These are phyloP conservation scores for Otolemur crassicaudatus DNA, from an alignment of 2,797 vertebrate species.

Conservation along the genomic window DNA sequence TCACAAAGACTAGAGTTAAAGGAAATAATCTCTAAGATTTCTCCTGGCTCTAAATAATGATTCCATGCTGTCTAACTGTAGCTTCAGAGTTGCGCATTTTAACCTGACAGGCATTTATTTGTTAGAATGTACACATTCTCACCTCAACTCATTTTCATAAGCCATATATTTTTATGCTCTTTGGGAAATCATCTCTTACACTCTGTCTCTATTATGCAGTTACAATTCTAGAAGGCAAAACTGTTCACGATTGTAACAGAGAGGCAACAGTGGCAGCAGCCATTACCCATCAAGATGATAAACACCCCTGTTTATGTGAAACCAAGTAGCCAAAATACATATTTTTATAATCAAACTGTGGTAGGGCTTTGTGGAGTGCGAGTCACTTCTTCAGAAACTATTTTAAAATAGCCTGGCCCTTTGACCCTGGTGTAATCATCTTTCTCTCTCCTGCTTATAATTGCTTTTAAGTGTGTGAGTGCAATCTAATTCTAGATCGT, in stretches of 20 bases:
- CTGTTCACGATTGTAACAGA: neutral
- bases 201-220: neutral
- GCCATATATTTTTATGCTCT: neutral
- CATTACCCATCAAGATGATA: conserved; percentile 4
- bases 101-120: neutral
- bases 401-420: conserved; percentile 26
- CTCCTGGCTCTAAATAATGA: neutral
- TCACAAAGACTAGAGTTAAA: neutral
- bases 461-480: conserved; percentile 29
- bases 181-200: conserved; percentile 42
- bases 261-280: neutral
- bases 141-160: conserved; percentile 12
- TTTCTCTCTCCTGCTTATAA: conserved; percentile 28
- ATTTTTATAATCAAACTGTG: conserved; percentile 21
- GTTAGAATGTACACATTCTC: neutral
- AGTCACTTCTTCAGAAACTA: neutral
- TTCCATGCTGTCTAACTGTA: neutral
- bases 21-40: neutral
- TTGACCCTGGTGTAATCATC: neutral
- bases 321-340: neutral
- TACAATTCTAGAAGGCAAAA: conserved; percentile 34
- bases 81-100: neutral
- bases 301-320: conserved; percentile 28
- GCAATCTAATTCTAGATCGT: conserved; percentile 50
- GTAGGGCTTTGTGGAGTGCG: neutral